Conservation (phyloP, 2,797 vertebrate species). For the Vultur gryphus region DNA sequence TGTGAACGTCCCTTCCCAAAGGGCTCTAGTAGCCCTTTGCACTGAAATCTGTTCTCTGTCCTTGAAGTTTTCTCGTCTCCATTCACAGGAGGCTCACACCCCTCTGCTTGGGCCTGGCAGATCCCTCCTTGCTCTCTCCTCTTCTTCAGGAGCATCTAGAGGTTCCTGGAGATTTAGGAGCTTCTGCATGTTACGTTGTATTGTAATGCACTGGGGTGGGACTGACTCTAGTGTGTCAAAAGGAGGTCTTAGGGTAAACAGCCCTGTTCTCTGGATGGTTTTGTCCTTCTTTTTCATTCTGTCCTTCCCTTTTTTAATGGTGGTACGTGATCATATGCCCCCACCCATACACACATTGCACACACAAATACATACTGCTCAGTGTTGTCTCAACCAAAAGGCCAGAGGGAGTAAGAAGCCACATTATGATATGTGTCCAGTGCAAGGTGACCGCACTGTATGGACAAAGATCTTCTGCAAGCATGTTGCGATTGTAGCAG, state of each 20-base stretch:
- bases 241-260: background rate
- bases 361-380: background rate
- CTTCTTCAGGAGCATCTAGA: background rate
- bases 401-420: background rate
- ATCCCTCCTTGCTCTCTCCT: background rate
- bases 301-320: background rate
- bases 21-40: background rate
- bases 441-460: background rate
- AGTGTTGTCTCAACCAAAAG: background rate
- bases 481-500: accelerated
- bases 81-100: background rate
- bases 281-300: background rate
- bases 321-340: background rate
- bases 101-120: background rate
- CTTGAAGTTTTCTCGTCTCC: background rate
- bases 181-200: background rate
- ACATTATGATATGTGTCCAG: accelerated
- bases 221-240: background rate
- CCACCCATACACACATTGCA: too few species aligned
- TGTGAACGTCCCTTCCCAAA: background rate
- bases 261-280: background rate
- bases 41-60: background rate
- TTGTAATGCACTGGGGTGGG: background rate
- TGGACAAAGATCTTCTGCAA: background rate
- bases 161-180: background rate